Base-by-base conservation (phyloP, 2,888 invertebrate genomes). In the Baronia brevicornis region DNA sequence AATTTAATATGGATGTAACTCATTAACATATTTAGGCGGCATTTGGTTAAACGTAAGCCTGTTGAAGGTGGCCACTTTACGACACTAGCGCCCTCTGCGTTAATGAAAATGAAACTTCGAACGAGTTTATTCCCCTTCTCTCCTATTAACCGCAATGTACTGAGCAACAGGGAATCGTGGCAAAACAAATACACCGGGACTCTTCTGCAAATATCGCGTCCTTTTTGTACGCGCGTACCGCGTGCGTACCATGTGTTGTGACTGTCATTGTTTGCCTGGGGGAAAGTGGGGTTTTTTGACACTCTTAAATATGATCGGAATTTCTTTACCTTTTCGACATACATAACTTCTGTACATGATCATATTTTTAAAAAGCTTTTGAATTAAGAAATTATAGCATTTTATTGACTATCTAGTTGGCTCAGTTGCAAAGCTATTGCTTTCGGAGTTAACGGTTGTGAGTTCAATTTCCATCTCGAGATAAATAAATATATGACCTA, bases 151-250 rank as follows among this genome's bases (percentile, higher is more conserved):
- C 51, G 40, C 54, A 51, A 48, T 39, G 40, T 43, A 42, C 46
- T 36, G 37, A 54, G 46, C 46, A 44, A 42, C 41, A 43, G 60
- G 53, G 58, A 63, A 54, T 58, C 57, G 62, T 59, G 54, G 55
- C 54, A 60, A 56, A 70, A 61, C 65, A 73, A 73, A 73, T 60
- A 67, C 51, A 44, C 44, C 39, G 38, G 33, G 43, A 45, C 30
- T 33, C 39, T 51, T 49, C 54, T 41, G 56, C 51, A 70, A 68
- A 69, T 57, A 69, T 45, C 41, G 52, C 45, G 54, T 63, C 64
- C 64, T 72, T 69, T 64, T 55, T 46, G 51, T 43, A 44, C 26
- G 26, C 12, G 20, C 27, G 17, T 12, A 7, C 10, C 33, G 21
- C 33, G 41, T 44, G 47, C 42, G 44, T 39, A 60, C 53, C 61